Conservation (phyloP, 1,140 invertebrate genomes). For the Plectrocnemia conspersa region DNA sequence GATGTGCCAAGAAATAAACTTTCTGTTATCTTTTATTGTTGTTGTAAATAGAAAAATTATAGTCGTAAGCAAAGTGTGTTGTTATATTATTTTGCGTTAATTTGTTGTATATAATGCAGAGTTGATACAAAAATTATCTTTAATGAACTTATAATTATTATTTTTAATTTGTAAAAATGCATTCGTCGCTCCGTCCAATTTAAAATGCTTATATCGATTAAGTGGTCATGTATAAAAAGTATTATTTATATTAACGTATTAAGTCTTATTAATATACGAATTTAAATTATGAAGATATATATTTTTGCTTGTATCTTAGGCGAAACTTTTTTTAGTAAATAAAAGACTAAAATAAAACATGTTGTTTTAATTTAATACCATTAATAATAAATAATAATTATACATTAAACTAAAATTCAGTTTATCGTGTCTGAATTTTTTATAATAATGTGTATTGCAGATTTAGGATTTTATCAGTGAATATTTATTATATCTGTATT, state of each 20-base stretch:
- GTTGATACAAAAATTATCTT: too few relatives aligned
- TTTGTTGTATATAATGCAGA: too few relatives aligned
- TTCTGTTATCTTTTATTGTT: constrained; percentile 25
- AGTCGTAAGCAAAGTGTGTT: constrained; percentile 10
- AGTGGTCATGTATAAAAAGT: constrained; percentile 25
- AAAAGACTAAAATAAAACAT: constrained; percentile 4
- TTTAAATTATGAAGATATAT: constrained; percentile 28
- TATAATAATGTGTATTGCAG: background rate
- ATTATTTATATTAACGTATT: constrained; percentile 28
- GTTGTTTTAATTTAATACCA: constrained; percentile 1
- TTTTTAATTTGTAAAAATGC: constrained; percentile 6
- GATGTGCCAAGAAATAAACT: constrained; percentile 30
- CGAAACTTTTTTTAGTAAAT: constrained; percentile 17
- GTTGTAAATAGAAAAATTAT: constrained; percentile 26
- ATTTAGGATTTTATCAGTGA: background rate
- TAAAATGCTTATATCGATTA: too few relatives aligned
- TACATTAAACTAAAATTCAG: too few relatives aligned
- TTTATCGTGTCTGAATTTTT: too few relatives aligned
- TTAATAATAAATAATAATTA: too few relatives aligned
- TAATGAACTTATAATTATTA: too few relatives aligned
- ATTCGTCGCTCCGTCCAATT: too few relatives aligned
- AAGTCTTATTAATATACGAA: constrained; percentile 17
- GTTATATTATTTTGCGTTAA: too few relatives aligned
- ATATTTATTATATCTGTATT: too few relatives aligned
- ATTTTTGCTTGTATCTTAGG: constrained; percentile 15